A percentile compares a stretch with the other conserved stretches of the same genome.
phyloP scores from a whole-genome alignment of 2,888 invertebrate genomes.

The Tachina lurida region DNA sequence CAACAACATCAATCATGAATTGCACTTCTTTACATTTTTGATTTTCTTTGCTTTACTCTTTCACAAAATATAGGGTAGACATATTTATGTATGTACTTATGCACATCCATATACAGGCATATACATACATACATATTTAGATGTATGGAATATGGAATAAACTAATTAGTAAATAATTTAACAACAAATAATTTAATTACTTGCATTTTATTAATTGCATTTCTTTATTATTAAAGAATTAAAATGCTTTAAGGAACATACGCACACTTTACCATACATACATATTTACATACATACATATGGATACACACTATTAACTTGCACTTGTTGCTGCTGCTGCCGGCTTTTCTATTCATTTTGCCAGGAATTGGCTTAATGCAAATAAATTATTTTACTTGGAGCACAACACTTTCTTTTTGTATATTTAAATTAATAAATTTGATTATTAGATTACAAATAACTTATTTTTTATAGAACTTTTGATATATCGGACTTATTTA shows the following conservation, averaged over 20 bases:
- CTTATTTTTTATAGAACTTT: constrained; percentile 18
- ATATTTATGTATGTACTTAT: too few relatives aligned
- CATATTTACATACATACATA: background rate
- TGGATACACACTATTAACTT: background rate
- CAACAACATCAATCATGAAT: constrained; percentile 35
- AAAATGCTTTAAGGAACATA: background rate
- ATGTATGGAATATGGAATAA: too few relatives aligned
- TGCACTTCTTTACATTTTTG: constrained; percentile 21
- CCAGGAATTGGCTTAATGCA: background rate
- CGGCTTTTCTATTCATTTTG: constrained; percentile 19
- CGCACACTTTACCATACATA: background rate
- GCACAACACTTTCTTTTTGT: background rate
- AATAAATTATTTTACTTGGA: constrained; percentile 20
- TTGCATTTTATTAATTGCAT: constrained; percentile 14
- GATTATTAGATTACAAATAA: constrained; percentile 8
- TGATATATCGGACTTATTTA: constrained; percentile 9
- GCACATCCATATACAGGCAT: too few relatives aligned
- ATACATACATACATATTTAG: too few relatives aligned
- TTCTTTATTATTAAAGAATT: too few relatives aligned
- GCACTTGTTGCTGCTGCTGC: background rate
- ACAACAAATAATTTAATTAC: constrained; percentile 46
- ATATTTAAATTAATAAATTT: background rate
- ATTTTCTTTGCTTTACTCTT: background rate
- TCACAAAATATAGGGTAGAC: background rate
- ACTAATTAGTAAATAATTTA: constrained; percentile 31